These are phyloP conservation scores for Falco peregrinus DNA, from an alignment of 2,797 vertebrate genomes.

Conservation along the genomic window DNA sequence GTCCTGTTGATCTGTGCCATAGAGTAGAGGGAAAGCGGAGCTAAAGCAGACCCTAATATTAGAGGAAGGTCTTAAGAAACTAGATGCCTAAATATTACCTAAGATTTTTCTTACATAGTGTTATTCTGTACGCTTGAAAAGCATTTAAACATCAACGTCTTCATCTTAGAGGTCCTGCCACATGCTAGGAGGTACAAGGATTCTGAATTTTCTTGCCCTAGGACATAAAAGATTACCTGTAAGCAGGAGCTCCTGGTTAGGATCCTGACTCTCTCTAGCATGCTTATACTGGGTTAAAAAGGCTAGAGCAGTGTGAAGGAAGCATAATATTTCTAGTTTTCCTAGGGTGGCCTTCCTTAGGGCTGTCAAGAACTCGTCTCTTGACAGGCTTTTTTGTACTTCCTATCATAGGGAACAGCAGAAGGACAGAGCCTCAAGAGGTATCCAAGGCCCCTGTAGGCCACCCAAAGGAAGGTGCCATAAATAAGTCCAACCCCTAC, in stretches of 20 bases:
- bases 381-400: neutral
- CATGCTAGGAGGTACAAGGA: neutral
- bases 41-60: neutral
- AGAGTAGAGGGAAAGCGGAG: neutral
- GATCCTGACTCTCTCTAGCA: neutral
- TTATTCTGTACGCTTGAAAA: neutral
- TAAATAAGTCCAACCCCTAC: accelerated
- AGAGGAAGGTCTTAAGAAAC: neutral
- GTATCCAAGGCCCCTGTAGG: neutral
- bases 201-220: neutral
- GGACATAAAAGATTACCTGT: neutral
- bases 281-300: neutral
- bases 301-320: neutral
- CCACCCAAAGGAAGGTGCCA: neutral
- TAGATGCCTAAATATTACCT: neutral
- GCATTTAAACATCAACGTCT: neutral
- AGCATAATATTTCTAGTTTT: neutral
- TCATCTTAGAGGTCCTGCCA: neutral
- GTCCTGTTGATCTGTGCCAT: neutral
- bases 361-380: neutral
- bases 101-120: neutral
- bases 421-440: neutral
- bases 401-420: neutral
- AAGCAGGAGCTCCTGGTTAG: neutral
- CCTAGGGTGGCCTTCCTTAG: neutral